Conservation (phyloP, 2,888 invertebrate genomes). For the Nemoura dubitans region DNA sequence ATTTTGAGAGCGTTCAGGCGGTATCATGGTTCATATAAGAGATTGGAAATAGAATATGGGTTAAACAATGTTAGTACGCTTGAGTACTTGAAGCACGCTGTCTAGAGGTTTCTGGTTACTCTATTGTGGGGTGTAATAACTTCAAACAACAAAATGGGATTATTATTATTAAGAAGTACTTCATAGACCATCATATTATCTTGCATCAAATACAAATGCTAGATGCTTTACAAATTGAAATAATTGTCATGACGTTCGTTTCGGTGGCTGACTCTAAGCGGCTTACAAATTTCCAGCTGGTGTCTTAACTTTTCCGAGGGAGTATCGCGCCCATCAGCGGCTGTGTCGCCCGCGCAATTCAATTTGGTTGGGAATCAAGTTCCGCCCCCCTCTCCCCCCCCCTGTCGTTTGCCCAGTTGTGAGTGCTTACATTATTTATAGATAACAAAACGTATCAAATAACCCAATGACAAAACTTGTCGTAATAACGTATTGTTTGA, state of each 20-base stretch:
- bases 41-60: background rate
- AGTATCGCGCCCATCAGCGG: background rate
- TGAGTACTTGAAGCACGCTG: background rate
- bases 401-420: background rate
- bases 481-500: background rate
- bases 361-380: background rate
- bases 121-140: background rate
- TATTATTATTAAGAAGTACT: conserved; percentile 7
- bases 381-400: too few relatives aligned
- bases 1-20: background rate
- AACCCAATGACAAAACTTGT: background rate
- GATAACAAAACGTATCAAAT: background rate
- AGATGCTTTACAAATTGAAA: background rate
- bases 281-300: background rate
- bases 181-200: background rate
- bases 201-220: background rate
- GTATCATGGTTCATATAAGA: background rate
- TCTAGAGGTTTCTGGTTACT: background rate
- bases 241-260: background rate
- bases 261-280: background rate
- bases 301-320: background rate
- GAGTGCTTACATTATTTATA: background rate
- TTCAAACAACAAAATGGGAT: background rate
- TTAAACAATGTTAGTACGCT: background rate
- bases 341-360: background rate